Percentiles rank a stretch among this genome's conserved stretches.
These are phyloP conservation scores for Anoncus sp. DNA, from an alignment of 2,888 invertebrate genomes.

Conservation along the genomic window DNA sequence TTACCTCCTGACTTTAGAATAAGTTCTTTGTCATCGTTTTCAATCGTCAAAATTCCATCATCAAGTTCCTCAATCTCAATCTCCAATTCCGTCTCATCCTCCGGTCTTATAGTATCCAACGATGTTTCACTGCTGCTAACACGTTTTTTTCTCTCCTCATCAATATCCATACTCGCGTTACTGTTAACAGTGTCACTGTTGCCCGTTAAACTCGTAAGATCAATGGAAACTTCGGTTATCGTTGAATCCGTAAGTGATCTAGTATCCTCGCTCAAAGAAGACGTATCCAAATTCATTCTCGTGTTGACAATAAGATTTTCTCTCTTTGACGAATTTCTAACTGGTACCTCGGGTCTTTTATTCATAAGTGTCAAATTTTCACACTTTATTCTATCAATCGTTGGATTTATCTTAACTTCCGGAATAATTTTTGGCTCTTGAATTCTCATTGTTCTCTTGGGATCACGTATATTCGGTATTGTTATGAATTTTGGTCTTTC, in stretches of 20 bases:
- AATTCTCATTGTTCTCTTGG: constrained; percentile 66
- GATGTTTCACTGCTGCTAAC: constrained; percentile 44
- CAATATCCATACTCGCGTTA: constrained; percentile 19
- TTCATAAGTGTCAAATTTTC: constrained; percentile 61
- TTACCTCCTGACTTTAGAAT: constrained; percentile 78
- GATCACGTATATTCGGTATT: constrained; percentile 80
- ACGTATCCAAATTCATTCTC: constrained; percentile 46
- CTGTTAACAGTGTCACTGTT: constrained; percentile 26
- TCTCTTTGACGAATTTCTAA: constrained; percentile 54
- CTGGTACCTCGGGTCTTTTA: constrained; percentile 59
- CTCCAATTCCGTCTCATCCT: constrained; percentile 72
- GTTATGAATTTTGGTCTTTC: constrained; percentile 79
- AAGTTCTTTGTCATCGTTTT: constrained; percentile 77
- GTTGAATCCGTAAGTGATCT: constrained; percentile 37
- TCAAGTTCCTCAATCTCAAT: constrained; percentile 73
- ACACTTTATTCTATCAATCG: constrained; percentile 70
- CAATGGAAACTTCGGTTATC: constrained; percentile 30
- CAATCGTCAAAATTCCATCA: constrained; percentile 69
- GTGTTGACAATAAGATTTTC: constrained; percentile 35
- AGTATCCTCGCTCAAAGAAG: constrained; percentile 30
- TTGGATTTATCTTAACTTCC: constrained; percentile 62
- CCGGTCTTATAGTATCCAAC: constrained; percentile 60
- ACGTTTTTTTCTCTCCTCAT: constrained; percentile 23
- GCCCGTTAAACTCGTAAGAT: constrained; percentile 9
- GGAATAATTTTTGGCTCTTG: constrained; percentile 74